Percentiles rank a stretch among this genome's conserved stretches.
Conservation (phyloP, 2,113 vertebrate species). For the Onychostruthus taczanowskii region DNA sequence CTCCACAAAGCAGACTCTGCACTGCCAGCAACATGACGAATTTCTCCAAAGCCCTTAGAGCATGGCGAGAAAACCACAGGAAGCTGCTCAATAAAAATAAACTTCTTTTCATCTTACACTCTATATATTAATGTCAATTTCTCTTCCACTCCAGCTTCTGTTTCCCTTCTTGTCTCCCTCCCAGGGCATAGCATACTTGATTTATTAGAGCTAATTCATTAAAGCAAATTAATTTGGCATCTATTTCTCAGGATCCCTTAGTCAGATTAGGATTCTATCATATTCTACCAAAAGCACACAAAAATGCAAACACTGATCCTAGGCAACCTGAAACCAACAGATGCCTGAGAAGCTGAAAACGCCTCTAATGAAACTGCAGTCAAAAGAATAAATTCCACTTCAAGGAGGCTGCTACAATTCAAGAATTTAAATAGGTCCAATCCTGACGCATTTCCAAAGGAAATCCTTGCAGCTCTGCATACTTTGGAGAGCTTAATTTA, state of each 20-base stretch:
- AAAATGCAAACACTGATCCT: background rate
- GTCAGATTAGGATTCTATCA: background rate
- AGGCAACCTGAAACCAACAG: background rate
- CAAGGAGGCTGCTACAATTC: background rate
- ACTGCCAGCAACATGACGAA: background rate
- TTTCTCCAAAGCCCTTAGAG: background rate
- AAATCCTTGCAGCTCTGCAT: background rate
- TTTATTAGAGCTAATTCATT: background rate
- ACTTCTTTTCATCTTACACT: background rate
- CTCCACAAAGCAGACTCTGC: background rate
- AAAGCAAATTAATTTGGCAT: background rate
- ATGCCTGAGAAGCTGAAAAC: background rate
- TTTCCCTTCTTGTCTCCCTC: background rate
- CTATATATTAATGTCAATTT: background rate
- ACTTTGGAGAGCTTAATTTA: background rate
- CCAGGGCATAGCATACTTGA: background rate
- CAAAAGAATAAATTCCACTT: background rate
- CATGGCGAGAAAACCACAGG: background rate
- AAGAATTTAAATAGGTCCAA: background rate
- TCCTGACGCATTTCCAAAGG: background rate
- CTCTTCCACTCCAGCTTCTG: background rate
- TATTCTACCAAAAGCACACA: background rate
- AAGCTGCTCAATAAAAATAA: conserved; percentile 2
- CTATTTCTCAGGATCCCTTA: background rate
- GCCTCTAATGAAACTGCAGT: background rate